Conservation (phyloP, 2,113 vertebrate genomes). For the Myrmecobius fasciatus region DNA sequence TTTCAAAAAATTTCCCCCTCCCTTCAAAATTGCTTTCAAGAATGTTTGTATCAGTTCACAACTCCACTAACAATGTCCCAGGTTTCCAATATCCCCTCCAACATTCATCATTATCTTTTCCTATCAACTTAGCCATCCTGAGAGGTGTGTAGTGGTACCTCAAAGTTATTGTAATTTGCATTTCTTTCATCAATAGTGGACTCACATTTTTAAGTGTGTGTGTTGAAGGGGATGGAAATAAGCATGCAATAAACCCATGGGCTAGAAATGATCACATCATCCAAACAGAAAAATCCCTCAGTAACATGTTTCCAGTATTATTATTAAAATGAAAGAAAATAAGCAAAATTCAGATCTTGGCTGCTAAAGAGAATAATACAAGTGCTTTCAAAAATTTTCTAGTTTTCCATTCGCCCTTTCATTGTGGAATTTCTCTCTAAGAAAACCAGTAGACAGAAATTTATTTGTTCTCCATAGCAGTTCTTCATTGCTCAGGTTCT, state of each 20-base stretch:
- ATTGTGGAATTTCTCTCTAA: conserved; percentile 23
- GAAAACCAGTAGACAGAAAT: conserved; percentile 20
- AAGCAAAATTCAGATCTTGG: not conserved
- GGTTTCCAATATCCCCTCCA: too few species aligned
- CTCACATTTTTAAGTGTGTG: conserved; percentile 6
- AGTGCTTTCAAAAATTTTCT: not conserved
- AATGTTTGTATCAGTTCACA: too few species aligned
- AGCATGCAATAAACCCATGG: not conserved
- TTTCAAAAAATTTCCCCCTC: too few species aligned
- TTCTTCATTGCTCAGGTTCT: conserved; percentile 21
- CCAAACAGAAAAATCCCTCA: not conserved
- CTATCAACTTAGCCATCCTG: too few species aligned
- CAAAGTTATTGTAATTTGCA: too few species aligned
- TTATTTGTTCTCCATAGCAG: not conserved
- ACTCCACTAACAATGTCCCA: too few species aligned
- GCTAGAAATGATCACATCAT: conserved; percentile 9
- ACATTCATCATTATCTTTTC: too few species aligned
- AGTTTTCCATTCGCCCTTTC: conserved; percentile 9
- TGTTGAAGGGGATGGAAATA: not conserved
- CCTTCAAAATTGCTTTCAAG: too few species aligned
- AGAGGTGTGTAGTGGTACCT: too few species aligned
- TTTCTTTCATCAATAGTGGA: not conserved
- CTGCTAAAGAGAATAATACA: not conserved
- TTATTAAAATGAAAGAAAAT: not conserved
- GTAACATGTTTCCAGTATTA: not conserved